Evolutionary conservation across 2,113 vertebrate genomes (phyloP).

Genomic region (Hippolais icterina): DNA sequence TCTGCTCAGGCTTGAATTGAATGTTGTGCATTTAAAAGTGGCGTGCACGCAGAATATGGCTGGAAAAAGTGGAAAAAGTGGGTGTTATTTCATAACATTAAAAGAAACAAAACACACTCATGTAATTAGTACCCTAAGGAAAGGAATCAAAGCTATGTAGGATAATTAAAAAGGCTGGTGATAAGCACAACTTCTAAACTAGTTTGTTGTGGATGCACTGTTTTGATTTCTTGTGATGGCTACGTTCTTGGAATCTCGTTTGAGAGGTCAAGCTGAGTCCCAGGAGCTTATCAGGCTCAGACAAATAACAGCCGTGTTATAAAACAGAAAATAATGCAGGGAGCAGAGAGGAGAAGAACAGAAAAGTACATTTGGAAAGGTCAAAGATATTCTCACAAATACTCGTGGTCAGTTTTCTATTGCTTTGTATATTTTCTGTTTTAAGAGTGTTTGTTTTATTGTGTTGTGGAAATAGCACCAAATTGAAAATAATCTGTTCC

Average conservation of each 20-base stretch:
- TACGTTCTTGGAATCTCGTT: constrained; percentile 21
- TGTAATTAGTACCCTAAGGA: constrained; percentile 56
- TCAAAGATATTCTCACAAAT: not conserved
- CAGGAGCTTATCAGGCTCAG: not conserved
- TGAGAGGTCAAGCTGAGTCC: constrained; percentile 34
- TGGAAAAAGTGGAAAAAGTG: constrained; percentile 19
- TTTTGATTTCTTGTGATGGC: constrained; percentile 24
- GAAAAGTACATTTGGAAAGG: not conserved
- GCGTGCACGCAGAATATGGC: not conserved
- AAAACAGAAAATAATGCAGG: not conserved
- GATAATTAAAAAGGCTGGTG: constrained; percentile 64
- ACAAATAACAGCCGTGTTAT: not conserved
- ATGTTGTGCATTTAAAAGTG: constrained; percentile 44
- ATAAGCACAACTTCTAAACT: constrained; percentile 49
- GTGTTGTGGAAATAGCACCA: not conserved
- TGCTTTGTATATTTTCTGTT: not conserved
- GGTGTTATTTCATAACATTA: not conserved
- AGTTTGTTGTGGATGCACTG: constrained; percentile 43
- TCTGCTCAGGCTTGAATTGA: constrained; percentile 21
- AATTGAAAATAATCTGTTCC: not conserved
- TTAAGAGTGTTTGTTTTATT: not conserved
- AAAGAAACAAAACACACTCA: not conserved
- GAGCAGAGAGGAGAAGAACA: not conserved
- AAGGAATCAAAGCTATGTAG: constrained; percentile 47
- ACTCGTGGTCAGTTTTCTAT: not conserved